Evolutionary conservation across 1,140 invertebrate genomes (phyloP), one percentile per base, ranked within the genome.

Genomic region (Macrostomum lignano): DNA sequence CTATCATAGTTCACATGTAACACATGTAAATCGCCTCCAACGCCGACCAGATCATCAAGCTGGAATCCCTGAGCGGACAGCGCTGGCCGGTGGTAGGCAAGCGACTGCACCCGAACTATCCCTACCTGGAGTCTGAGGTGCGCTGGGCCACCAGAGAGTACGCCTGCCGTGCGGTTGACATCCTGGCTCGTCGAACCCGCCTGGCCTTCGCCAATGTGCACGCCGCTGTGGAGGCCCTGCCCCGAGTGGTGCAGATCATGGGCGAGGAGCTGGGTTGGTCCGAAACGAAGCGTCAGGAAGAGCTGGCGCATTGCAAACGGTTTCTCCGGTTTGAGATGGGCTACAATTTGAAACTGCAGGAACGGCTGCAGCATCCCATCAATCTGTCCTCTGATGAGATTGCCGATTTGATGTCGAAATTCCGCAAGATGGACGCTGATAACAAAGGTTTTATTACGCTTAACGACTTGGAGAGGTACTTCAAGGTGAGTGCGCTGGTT

Each of bases 71-170:
- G 29, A 96, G 88, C 10, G 88, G 86, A 21, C 81, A 88, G 60
- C 63, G 79, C 31, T 94, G 82, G 82, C 65, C 65, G 10, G 77
- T 94, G 38, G 82, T 94, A 42, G 91, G 91, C 31, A 73, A 74
- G 43, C 11, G 19, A 22, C 63, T 98, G 21, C 86, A 96, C 58
- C 75, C 78, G 10, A 82, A 94, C 56, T 96, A 91, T 53, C 86
- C 88, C 0, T 98, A 96, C 50, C 79, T 98, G 45, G 88, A 94
- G 52, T 86, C 84, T 11, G 86, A 96, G 66, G 78, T 88, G 42
- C 24, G 14, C 10, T 33, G 32, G 32, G 32, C 32, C 9, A 25
- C 22, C 22, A 33, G 26, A 14, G 32, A 33, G 26, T 33, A 73
- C 67, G 91, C 88, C 6, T 74, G 75, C 51, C 78, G 77, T 0